phyloP scores from a whole-genome alignment of 2,113 vertebrate genomes.

The Varanus salvator region DNA sequence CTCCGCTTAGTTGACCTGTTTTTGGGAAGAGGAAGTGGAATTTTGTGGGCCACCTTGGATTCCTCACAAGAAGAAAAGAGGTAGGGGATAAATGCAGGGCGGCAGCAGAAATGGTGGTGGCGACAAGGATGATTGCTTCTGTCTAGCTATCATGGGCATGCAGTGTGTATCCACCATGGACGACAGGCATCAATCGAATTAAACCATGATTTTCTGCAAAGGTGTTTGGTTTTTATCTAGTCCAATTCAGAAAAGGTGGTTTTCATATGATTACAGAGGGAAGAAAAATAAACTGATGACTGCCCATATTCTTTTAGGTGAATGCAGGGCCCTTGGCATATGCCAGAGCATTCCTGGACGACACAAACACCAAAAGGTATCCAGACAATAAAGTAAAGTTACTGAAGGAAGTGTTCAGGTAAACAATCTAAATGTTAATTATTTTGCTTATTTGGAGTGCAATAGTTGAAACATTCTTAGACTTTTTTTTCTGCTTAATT shows the following conservation, averaged over 20 bases:
- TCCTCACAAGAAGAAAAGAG: no score
- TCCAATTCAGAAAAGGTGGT: background rate
- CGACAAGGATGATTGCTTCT: background rate
- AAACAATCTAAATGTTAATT: slow-evolving; percentile 28
- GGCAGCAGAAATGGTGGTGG: no score
- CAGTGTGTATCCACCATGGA: background rate
- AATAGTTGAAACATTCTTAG: slow-evolving; percentile 1
- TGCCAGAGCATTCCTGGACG: slow-evolving; percentile 95
- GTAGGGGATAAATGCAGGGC: no score
- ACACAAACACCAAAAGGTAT: slow-evolving; percentile 91
- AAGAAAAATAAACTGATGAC: background rate
- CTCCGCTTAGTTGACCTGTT: no score
- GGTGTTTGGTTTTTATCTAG: slow-evolving; percentile 53
- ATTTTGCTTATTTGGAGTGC: background rate
- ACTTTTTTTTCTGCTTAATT: slow-evolving; percentile 16
- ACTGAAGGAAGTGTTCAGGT: slow-evolving; percentile 98
- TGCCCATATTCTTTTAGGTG: slow-evolving; percentile 78
- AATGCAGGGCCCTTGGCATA: slow-evolving; percentile 97
- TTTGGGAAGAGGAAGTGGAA: no score
- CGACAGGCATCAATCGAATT: background rate
- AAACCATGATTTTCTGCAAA: background rate
- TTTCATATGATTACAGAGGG: background rate
- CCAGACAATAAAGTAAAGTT: slow-evolving; percentile 98
- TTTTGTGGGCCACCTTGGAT: no score
- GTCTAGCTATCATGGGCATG: background rate